These are phyloP conservation scores for Hydrolagus affinis DNA, from an alignment of 2,113 vertebrate genomes.

Conservation along the genomic window DNA sequence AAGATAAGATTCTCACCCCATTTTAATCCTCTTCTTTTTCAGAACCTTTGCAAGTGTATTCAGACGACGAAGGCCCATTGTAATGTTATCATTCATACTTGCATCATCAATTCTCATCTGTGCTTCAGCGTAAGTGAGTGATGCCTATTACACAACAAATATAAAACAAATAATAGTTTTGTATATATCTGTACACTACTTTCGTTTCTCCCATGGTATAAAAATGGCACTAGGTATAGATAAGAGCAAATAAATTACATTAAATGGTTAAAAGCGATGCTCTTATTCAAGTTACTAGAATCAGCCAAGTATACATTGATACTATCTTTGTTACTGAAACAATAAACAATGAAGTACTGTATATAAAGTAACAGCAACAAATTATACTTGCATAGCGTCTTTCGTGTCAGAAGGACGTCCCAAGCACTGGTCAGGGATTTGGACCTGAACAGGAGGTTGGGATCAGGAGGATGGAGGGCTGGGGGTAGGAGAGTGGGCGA, in stretches of 20 bases:
- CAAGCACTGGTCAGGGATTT: no score
- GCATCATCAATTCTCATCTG: constrained; percentile 92
- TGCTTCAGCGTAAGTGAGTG: constrained; percentile 90
- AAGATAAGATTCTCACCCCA: constrained; percentile 60
- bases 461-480: no score
- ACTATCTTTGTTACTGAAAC: not conserved
- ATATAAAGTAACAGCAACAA: no score
- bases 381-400: no score
- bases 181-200: not conserved
- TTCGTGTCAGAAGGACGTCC: no score
- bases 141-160: constrained; percentile 60
- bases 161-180: not conserved
- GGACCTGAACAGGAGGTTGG: no score
- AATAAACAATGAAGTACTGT: no score
- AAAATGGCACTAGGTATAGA: not conserved
- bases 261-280: not conserved
- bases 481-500: no score
- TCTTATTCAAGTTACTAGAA: not conserved
- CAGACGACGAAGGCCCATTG: constrained; percentile 72
- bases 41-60: constrained; percentile 90
- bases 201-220: no score
- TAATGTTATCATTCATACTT: constrained; percentile 73
- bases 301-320: not conserved
- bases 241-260: not conserved
- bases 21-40: constrained; percentile 75